phyloP scores from a whole-genome alignment of 2,797 vertebrate species.

The Acanthiza pusilla region DNA sequence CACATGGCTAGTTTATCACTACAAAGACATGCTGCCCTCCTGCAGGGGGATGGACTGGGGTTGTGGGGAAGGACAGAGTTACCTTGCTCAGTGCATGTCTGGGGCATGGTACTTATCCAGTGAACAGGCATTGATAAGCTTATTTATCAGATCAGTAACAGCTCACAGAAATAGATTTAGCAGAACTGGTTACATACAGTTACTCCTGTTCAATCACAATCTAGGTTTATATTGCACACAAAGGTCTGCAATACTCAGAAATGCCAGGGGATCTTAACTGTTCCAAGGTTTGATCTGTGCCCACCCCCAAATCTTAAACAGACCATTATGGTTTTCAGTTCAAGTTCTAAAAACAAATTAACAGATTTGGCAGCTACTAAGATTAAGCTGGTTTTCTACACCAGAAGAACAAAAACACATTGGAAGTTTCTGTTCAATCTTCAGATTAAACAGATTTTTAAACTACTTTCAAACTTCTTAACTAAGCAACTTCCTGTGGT shows the following conservation, averaged over 20 bases:
- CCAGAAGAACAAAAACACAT: not conserved
- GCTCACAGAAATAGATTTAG: not conserved
- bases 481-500: not conserved
- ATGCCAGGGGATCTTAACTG: conserved; percentile 72
- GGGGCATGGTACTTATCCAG: not conserved
- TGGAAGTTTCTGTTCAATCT: not conserved
- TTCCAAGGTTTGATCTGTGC: conserved; percentile 6
- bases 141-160: conserved; percentile 16
- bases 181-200: not conserved
- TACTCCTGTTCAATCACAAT: conserved; percentile 35
- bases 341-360: not conserved
- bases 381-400: not conserved
- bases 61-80: not conserved
- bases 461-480: not conserved
- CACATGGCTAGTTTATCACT: not conserved
- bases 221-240: conserved; percentile 32
- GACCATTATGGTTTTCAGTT: not conserved
- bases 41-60: not conserved
- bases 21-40: conserved; percentile 22
- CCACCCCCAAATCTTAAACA: not conserved
- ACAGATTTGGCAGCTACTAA: not conserved
- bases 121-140: not conserved
- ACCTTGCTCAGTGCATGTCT: not conserved
- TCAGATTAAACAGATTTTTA: not conserved
- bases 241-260: conserved; percentile 42